Evolutionary conservation across 2,888 invertebrate species (phyloP).

Genomic region (Strigamia maritima): DNA sequence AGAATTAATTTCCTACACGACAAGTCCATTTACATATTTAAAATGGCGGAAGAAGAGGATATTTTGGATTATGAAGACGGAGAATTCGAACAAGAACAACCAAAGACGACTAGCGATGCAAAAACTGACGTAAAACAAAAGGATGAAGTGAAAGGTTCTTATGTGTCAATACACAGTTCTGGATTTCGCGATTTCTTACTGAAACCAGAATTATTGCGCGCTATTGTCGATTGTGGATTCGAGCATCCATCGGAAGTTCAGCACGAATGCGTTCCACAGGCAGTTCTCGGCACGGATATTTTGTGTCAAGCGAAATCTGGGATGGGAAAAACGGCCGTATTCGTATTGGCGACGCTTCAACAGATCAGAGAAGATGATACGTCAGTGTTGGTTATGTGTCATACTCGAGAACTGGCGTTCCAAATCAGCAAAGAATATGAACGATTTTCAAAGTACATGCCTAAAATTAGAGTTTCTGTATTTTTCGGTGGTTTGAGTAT

Average conservation of each 20-base stretch:
- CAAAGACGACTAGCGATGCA: constrained; percentile 70
- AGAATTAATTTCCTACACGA: too few species aligned
- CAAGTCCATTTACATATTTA: too few species aligned
- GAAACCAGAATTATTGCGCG: constrained; percentile 93
- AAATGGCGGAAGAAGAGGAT: constrained; percentile 36
- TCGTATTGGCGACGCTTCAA: constrained; percentile 96
- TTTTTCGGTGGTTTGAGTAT: constrained; percentile 98
- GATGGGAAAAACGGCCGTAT: too few species aligned
- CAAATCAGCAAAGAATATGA: constrained; percentile 99
- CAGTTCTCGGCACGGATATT: constrained; percentile 98
- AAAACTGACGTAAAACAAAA: constrained; percentile 60
- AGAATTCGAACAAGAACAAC: constrained; percentile 78
- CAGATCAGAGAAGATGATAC: constrained; percentile 96
- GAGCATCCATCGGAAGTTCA: constrained; percentile 99
- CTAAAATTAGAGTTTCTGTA: constrained; percentile 87
- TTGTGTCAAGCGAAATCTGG: constrained; percentile 99
- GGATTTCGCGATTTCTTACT: constrained; percentile 97
- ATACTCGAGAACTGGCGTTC: constrained; percentile 97
- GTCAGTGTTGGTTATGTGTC: constrained; percentile 98
- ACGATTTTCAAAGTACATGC: constrained; percentile 98
- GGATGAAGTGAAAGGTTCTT: constrained; percentile 94
- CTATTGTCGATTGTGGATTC: constrained; percentile 98
- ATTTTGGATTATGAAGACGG: constrained; percentile 44
- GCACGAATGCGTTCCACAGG: constrained; percentile 99
- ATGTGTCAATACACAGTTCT: constrained; percentile 98